These are phyloP conservation scores for Drosophila lowei DNA, from an alignment of 1,140 invertebrate species.

Conservation along the genomic window DNA sequence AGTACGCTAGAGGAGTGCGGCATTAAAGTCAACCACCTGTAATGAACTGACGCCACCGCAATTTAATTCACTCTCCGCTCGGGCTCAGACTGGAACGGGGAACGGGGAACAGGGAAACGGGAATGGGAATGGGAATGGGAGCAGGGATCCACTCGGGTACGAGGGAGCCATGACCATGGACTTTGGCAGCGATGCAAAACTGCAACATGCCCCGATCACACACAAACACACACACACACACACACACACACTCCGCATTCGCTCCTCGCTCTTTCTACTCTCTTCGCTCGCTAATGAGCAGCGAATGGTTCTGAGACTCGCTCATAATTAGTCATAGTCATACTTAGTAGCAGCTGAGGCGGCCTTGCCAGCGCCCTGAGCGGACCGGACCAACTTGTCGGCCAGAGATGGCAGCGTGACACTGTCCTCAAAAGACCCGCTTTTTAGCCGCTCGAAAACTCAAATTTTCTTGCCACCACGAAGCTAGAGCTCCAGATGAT, in stretches of 20 bases:
- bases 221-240: not conserved
- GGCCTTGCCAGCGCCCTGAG: constrained; percentile 34
- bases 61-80: constrained; percentile 76
- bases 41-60: constrained; percentile 83
- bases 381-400: constrained; percentile 14
- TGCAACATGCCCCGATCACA: constrained; percentile 9
- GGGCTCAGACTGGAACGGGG: constrained; percentile 24
- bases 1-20: constrained; percentile 40
- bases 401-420: constrained; percentile 33
- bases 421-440: not conserved
- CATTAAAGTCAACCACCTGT: constrained; percentile 82
- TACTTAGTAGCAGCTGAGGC: constrained; percentile 47
- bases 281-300: constrained; percentile 43
- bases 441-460: too few species aligned
- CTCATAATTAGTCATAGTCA: constrained; percentile 77
- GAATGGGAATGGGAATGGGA: constrained; percentile 10
- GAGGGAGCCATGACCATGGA: constrained; percentile 33
- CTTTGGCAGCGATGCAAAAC: constrained; percentile 54
- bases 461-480: too few species aligned
- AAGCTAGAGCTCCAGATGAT: too few species aligned
- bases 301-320: constrained; percentile 49
- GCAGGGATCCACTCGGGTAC: constrained; percentile 6
- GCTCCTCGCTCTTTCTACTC: not conserved
- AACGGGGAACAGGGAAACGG: not conserved
- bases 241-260: not conserved